Evolutionary conservation across 2,888 invertebrate genomes (phyloP), one percentile per base, ranked within the genome.

Genomic region (Phania funesta): DNA sequence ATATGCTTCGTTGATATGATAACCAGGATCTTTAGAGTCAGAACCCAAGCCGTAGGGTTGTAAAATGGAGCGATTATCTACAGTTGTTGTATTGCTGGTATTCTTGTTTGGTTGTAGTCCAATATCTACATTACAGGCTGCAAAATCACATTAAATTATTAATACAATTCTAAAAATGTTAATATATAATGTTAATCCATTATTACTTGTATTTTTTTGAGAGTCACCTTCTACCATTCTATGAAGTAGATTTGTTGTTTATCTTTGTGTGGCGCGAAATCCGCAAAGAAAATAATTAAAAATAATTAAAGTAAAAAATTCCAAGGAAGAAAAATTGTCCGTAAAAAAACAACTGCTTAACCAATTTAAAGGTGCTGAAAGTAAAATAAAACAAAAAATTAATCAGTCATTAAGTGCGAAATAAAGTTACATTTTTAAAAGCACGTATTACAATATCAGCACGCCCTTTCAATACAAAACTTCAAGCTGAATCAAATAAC

Each of bases 141-240:
- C 5, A 44, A 18, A 78, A 60, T 46, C 35, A 7, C 6, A 58
- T 18, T 0, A 26, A 65, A n/a, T 13, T 52, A 13, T 56, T 22
- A 41, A 6, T 1, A 18, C 29, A 44, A 0, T 0, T 32, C 13
- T 35, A 8, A 6, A 56, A 9, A 3, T 56, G 20, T 32, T 6
- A 13, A 6, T 20, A n/a, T 1, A 24, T 32, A 60, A 9, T 13
- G 1, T 94, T 93, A 87, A 95, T 95, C n/a, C n/a, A n/a, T n/a
- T 93, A 93, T 94, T 93, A 93, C 94, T 93, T 93, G 94, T 94
- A 93, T 95, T 95, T 92, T 93, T 93, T 91, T 93, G 93, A 92
- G 94, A 93, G 93, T 95, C 96, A 95, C 95, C 94, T 95, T 96
- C 96, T 96, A 96, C 96, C 96, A 96, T 96, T 95, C 96, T 96